Evolutionary conservation across 2,113 vertebrate species (phyloP), one percentile per base, ranked within the genome.

Genomic region (Danionella cerebrum): DNA sequence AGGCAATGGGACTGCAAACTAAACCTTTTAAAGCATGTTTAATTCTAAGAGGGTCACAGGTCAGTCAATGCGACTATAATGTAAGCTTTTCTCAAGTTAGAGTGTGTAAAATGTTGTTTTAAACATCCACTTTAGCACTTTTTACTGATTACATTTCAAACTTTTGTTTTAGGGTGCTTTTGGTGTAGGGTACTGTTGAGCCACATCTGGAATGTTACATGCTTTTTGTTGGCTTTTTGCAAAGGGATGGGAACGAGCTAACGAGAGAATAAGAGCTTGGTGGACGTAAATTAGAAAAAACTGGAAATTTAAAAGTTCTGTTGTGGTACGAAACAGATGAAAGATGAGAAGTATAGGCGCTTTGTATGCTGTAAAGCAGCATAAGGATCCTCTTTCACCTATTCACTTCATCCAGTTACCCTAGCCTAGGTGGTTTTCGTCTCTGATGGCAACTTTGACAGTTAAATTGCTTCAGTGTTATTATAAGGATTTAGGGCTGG

Each of bases 11-110:
- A n/a, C 7, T 45, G 18, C 9, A 12, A 16, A 48, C 16, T 50
- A 48, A 64, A 57, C 67, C 53, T 67, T 58, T 42, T 29, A 39
- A 71, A 60, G 41, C 55, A 18, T 58, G 39, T 47, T 63, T 59
- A 38, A 58, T 62, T 76, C 68, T 27, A 70, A 47, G 41, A 54
- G 66, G 60, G 65, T 76, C 73, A 67, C 77, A 74, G 76, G 79
- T 81, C 75, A 78, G 71, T 72, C 42, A 63, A 62, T 76, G 29
- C 60, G 48, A 35, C 44, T 4, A 21, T 64, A 36, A 50, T 64
- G 16, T 64, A 50, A 64, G 42, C 44, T 35, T 48, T 64, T 48
- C 59, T n/a, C 29, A 35, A 11, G 5, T 44, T 24, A 44, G 42
- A 33, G 41, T 21, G 41, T 62, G 58, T 36, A 48, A 48, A 36